A percentile compares a stretch with the other conserved stretches of the same genome.
phyloP scores from a whole-genome alignment of 1,140 invertebrate species.

The Leptopilina clavipes region DNA sequence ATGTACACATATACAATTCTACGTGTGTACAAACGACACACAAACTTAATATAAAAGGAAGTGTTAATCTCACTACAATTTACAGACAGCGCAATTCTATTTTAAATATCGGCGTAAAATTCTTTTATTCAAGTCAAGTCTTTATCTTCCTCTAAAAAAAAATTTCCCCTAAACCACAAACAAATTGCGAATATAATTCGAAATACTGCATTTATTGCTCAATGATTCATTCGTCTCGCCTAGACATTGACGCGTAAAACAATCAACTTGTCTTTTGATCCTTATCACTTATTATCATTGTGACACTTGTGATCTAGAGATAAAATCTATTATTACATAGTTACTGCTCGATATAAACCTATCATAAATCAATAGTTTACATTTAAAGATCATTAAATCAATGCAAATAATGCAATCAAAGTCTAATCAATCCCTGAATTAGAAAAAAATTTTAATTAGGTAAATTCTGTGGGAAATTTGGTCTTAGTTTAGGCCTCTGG shows the following conservation, averaged over 20 bases:
- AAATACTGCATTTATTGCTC: neutral
- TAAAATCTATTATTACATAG: conserved; percentile 13
- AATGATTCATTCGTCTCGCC: conserved; percentile 11
- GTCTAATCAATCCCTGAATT: too few species aligned
- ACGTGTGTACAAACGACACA: neutral
- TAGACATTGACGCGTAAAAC: neutral
- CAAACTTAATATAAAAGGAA: conserved; percentile 16
- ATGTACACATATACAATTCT: neutral
- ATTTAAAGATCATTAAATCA: neutral
- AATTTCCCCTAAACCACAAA: too few species aligned
- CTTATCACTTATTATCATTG: conserved; percentile 13
- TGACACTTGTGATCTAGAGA: neutral
- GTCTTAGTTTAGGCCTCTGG: too few species aligned
- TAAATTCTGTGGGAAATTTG: too few species aligned
- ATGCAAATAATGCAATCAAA: too few species aligned
- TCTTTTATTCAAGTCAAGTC: neutral
- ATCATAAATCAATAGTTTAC: neutral
- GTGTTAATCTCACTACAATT: conserved; percentile 35
- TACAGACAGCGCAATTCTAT: conserved; percentile 42
- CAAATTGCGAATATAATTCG: too few species aligned
- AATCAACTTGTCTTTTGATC: conserved; percentile 17
- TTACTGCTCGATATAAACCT: conserved; percentile 3
- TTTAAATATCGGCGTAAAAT: conserved; percentile 28
- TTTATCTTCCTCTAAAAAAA: neutral
- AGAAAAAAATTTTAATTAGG: too few species aligned